A percentile compares a stretch with the other conserved stretches of the same genome.
Evolutionary conservation across 2,888 invertebrate species (phyloP).

Genomic region (Eustalomyia histrio): DNA sequence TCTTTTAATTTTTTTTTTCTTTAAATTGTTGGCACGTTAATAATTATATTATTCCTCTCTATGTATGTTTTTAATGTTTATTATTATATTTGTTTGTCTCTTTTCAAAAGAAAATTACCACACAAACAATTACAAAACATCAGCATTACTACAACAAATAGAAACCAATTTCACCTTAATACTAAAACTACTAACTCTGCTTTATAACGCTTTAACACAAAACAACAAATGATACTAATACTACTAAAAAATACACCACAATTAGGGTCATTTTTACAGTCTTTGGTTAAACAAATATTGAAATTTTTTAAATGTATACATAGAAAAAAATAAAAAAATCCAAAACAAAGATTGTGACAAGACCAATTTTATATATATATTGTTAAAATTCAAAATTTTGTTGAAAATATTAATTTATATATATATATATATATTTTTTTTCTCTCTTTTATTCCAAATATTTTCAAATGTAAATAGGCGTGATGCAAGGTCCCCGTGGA

Average conservation of each 20-base stretch:
- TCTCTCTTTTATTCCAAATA: slow-evolving; percentile 7
- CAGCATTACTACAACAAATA: slow-evolving; percentile 8
- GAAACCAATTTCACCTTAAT: not conserved
- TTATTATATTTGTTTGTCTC: not conserved
- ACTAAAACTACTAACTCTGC: slow-evolving; percentile 19
- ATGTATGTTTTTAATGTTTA: not conserved
- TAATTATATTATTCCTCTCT: not conserved
- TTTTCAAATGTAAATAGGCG: slow-evolving; percentile 77
- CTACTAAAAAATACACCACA: slow-evolving; percentile 5
- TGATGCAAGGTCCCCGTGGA: slow-evolving; percentile 79
- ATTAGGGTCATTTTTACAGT: slow-evolving; percentile 8
- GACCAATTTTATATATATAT: not conserved
- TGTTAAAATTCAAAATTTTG: slow-evolving; percentile 20
- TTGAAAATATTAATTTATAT: not conserved
- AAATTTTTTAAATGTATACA: too few relatives aligned
- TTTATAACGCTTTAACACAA: slow-evolving; percentile 43
- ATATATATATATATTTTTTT: too few relatives aligned
- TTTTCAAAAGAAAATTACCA: not conserved
- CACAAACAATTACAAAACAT: not conserved
- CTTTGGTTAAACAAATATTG: slow-evolving; percentile 16
- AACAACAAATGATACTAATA: slow-evolving; percentile 17
- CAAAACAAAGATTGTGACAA: not conserved
- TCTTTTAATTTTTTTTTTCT: not conserved
- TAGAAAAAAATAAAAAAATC: too few relatives aligned
- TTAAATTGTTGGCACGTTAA: not conserved